Evolutionary conservation across 2,113 vertebrate genomes (phyloP), one percentile per base, ranked within the genome.

Genomic region (Melanerpes aurifrons): DNA sequence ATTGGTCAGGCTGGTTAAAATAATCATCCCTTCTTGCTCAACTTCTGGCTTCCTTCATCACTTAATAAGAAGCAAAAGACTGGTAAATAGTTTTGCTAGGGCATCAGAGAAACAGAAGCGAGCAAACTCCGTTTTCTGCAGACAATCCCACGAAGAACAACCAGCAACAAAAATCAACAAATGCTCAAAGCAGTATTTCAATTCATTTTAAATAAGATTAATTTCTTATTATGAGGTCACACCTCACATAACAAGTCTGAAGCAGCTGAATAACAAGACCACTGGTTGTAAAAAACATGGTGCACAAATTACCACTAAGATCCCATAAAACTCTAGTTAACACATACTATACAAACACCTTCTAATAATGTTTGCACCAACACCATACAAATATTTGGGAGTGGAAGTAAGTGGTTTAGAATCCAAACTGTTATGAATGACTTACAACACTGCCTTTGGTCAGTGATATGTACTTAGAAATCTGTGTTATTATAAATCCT

Each of bases 1-100:
- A 94, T 82, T 95, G 88, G 83, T 93, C 70, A 90, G 54, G 57
- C 12, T 90, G 56, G 47, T 79, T 92, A 92, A 89, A 93, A 79
- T 70, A 89, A 84, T 86, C 45, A 66, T 21, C 4, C 3, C 58
- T 78, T 87, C 84, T 92, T 72, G 43, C 82, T 92, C 62, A 90
- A 50, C 54, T 86, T 70, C 58, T 92, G 56, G 19, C 18, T 47
- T 94, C 35, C 84, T 82, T 92, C 73, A 63, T 25, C 25, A 92
- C 28, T 86, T 86, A 86, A 85, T 10, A 57, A 16, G 68, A 87
- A 89, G 54, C 89, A 87, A 79, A 81, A 78, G 62, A 22, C 63
- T 54, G 2, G 73, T 86, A 78, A 86, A 74, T 26, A 63, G 26
- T 70, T 78, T 90, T 89, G 71, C n/a, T 92, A 79, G 26, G 89